phyloP scores from a whole-genome alignment of 2,888 invertebrate species.

The Drosophila conformis region DNA sequence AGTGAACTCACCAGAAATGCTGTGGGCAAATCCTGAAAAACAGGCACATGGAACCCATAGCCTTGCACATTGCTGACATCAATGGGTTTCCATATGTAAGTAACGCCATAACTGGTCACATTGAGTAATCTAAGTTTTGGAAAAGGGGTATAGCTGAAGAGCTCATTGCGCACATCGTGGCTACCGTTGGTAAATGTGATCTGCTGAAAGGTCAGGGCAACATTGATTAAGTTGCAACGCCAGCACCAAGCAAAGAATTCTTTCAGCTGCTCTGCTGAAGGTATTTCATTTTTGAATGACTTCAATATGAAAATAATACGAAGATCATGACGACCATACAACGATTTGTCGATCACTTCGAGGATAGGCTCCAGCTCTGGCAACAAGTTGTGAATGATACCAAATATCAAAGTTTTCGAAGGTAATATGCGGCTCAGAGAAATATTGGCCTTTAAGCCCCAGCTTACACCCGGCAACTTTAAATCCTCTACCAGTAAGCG shows the following conservation, averaged over 20 bases:
- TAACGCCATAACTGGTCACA: constrained; percentile 26
- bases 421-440: constrained; percentile 9
- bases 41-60: constrained; percentile 45
- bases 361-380: constrained; percentile 37
- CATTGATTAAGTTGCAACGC: constrained; percentile 47
- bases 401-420: constrained; percentile 28
- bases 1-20: constrained; percentile 42
- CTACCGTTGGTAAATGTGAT: background rate
- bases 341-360: constrained; percentile 16
- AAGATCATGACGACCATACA: constrained; percentile 38
- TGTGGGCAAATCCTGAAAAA: constrained; percentile 37
- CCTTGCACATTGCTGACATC: constrained; percentile 41
- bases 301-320: constrained; percentile 31
- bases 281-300: background rate
- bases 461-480: constrained; percentile 34
- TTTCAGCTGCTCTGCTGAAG: constrained; percentile 4
- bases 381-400: constrained; percentile 22
- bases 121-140: constrained; percentile 37
- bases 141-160: constrained; percentile 57
- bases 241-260: constrained; percentile 62
- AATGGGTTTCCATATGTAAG: constrained; percentile 27
- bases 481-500: constrained; percentile 30
- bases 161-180: constrained; percentile 14
- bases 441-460: constrained; percentile 20
- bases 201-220: constrained; percentile 28